Evolutionary conservation across 2,797 vertebrate species (phyloP).

Genomic region (Ciconia nigra): DNA sequence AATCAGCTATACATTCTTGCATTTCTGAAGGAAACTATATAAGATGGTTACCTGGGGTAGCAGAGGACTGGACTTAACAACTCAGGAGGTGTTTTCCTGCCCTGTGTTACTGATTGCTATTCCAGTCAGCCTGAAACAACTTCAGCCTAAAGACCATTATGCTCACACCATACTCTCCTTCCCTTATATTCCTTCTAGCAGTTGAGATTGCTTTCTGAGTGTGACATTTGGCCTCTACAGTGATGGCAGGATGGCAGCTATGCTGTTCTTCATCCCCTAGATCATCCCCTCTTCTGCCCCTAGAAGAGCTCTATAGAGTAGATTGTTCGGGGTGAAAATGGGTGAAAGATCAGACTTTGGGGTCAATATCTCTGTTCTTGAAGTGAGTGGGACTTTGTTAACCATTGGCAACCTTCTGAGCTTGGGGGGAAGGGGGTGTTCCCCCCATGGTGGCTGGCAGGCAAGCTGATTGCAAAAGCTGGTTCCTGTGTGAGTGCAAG

Average conservation of each 20-base stretch:
- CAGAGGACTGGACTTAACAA: not conserved
- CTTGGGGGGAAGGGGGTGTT: not conserved
- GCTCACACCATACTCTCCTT: not conserved
- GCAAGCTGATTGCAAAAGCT: not conserved
- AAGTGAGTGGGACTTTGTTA: not conserved
- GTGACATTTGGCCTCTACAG: not conserved
- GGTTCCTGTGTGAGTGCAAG: not conserved
- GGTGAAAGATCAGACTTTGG: not conserved
- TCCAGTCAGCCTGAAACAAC: not conserved
- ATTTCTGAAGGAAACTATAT: not conserved
- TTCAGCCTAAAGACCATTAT: not conserved
- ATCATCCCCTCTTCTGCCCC: not conserved
- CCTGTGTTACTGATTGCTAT: not conserved
- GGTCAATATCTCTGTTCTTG: not conserved
- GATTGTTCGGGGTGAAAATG: not conserved
- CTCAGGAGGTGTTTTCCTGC: not conserved
- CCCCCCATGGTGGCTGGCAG: not conserved
- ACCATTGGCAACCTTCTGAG: not conserved
- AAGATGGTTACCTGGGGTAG: not conserved
- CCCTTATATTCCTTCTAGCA: not conserved
- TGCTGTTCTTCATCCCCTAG: not conserved
- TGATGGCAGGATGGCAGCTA: not conserved
- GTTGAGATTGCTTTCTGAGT: not conserved
- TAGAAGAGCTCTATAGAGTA: not conserved
- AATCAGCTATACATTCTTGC: not conserved